Percentiles rank a stretch among this genome's conserved stretches.
These are phyloP conservation scores for Ceratothoa steindachneri DNA, from an alignment of 2,888 invertebrate genomes.

Conservation along the genomic window DNA sequence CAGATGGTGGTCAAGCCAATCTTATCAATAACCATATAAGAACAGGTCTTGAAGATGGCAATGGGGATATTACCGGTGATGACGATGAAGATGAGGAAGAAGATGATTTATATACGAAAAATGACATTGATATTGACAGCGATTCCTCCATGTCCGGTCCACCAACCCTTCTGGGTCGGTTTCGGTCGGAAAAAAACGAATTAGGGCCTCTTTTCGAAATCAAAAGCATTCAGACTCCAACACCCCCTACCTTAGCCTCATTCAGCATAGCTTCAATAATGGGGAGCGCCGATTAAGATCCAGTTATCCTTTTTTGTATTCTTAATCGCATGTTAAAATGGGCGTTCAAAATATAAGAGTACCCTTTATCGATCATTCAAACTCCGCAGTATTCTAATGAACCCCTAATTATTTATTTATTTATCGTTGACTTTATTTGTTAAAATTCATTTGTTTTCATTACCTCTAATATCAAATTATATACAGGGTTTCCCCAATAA, in stretches of 20 bases:
- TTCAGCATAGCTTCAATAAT: slow-evolving; percentile 41
- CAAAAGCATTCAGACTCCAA: slow-evolving; percentile 23
- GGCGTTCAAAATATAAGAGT: too few relatives aligned
- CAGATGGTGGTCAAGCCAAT: neutral
- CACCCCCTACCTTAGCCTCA: slow-evolving; percentile 31
- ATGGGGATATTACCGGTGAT: too few relatives aligned
- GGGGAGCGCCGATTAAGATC: slow-evolving; percentile 29
- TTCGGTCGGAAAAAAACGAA: neutral
- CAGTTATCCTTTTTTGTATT: neutral
- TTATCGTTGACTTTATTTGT: too few relatives aligned
- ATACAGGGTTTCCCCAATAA: too few relatives aligned
- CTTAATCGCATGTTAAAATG: too few relatives aligned
- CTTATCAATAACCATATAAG: neutral
- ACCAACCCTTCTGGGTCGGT: neutral
- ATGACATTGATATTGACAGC: slow-evolving; percentile 30
- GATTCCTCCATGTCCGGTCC: slow-evolving; percentile 14
- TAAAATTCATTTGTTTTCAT: too few relatives aligned
- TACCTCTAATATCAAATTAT: too few relatives aligned
- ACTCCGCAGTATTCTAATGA: too few relatives aligned
- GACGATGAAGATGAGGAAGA: slow-evolving; percentile 30
- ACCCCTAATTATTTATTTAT: too few relatives aligned
- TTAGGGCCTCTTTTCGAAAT: slow-evolving; percentile 22
- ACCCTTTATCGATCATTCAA: too few relatives aligned
- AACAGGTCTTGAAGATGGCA: too few relatives aligned
- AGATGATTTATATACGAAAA: slow-evolving; percentile 14